Conservation (phyloP, 2,113 vertebrate species). For the Manacus vitellinus region DNA sequence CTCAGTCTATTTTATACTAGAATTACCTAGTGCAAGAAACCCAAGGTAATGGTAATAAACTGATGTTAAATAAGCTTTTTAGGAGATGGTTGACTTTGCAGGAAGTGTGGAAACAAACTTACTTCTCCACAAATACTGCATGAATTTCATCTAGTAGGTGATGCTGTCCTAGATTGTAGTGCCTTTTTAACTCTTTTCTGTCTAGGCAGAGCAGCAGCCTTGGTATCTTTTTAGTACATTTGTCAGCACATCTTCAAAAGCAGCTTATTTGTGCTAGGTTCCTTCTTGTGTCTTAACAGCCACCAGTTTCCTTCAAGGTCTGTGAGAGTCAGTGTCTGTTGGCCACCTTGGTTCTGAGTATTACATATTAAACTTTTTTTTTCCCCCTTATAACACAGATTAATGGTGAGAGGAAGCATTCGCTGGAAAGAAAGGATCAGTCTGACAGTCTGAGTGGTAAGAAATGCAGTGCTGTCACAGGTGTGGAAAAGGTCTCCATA, state of each 20-base stretch:
- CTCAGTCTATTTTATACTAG: not conserved
- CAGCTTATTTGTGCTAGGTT: not conserved
- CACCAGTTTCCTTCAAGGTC: not conserved
- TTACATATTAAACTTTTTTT: not conserved
- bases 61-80: not conserved
- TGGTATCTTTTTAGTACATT: not conserved
- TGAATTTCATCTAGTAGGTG: not conserved
- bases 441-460: slow-evolving; percentile 79
- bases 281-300: not conserved
- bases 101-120: not conserved
- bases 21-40: not conserved
- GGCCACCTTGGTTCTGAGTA: not conserved
- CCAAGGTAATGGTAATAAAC: not conserved
- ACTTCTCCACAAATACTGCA: not conserved
- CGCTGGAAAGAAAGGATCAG: slow-evolving; percentile 75
- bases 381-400: slow-evolving; percentile 64
- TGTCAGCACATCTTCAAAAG: not conserved
- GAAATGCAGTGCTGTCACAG: not conserved
- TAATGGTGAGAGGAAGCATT: slow-evolving; percentile 80
- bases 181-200: not conserved
- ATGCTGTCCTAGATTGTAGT: not conserved
- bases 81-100: not conserved
- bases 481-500: not conserved
- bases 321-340: not conserved
- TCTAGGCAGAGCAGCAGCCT: not conserved